Evolutionary conservation across 2,797 vertebrate species (phyloP), one percentile per base, ranked within the genome.

Genomic region (Paramormyrops hopkinsi): DNA sequence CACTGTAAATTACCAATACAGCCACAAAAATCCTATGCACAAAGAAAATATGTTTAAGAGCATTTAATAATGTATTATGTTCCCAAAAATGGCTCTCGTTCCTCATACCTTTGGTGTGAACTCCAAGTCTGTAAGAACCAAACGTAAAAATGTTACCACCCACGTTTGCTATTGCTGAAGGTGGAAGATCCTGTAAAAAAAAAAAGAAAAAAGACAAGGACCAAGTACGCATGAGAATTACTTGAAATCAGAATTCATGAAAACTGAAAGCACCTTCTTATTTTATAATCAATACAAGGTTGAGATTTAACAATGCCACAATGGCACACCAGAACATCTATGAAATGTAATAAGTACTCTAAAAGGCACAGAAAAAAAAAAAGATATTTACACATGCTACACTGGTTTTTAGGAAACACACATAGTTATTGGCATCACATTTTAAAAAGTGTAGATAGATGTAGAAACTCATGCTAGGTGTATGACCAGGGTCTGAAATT

Each of bases 101-200:
- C 8, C 2, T 88, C 88, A 87, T 97, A 99, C 99, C 99, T 98
- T 98, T 99, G 86, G 98, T 99, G 93, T 99, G 99, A 22, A 99
- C 99, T 92, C 98, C 99, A 59, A 99, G 97, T 19, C 96, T 96
- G 89, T 99, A 99, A 3, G 99, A 99, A 19, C 99, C 98, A 95
- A 99, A 99, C 0, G 99, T 99, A 94, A 99, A 97, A 95, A 99
- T 98, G 95, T 99, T 99, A 62, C 98, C 99, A 90, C 97, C 97
- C 89, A 96, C 96, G 92, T 95, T 97, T 87, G 93, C 96, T 91
- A 96, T 95, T 88, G 96, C 93, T 22, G 98, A 97, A 88, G 96
- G 96, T 88, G 98, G 97, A 90, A 99, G 96, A 92, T 97, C 98
- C 98, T 99, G 93, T 25, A 25, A 8, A 46, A 46, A 46, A 46